Conservation (phyloP, 2,797 vertebrate species). For the Sus cebifrons region DNA sequence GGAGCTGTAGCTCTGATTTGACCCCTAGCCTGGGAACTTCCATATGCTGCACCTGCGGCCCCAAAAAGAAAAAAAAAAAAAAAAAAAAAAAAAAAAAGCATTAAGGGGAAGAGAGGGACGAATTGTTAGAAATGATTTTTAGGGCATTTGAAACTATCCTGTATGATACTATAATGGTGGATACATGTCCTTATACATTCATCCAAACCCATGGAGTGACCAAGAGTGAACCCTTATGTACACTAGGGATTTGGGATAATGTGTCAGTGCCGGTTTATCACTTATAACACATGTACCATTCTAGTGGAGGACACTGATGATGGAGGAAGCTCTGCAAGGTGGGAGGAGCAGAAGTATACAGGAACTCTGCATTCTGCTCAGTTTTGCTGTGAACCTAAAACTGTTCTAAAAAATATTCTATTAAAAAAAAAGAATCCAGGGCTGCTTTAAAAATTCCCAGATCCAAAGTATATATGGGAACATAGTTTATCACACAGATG, state of each 20-base stretch:
- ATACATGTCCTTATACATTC: neutral
- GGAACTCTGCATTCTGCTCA: neutral
- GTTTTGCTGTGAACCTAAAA: neutral
- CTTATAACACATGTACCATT: too few species aligned
- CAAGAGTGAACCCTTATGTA: neutral
- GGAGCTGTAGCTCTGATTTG: too few species aligned
- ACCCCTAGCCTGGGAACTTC: too few species aligned
- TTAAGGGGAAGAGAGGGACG: neutral
- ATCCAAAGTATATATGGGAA: neutral
- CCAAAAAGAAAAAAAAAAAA: too few species aligned
- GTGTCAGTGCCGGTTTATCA: neutral
- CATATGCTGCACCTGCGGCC: too few species aligned
- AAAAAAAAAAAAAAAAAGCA: too few species aligned
- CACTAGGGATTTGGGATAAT: neutral
- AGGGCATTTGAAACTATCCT: neutral
- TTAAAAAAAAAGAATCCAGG: neutral
- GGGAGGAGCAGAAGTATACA: neutral
- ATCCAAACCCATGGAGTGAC: neutral
- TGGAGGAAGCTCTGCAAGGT: too few species aligned
- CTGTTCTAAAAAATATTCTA: neutral
- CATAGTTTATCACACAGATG: neutral
- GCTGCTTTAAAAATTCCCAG: neutral
- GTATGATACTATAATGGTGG: neutral
- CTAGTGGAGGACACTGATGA: too few species aligned
- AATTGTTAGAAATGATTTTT: neutral